Evolutionary conservation across 2,888 invertebrate species (phyloP).

Genomic region (Nycteola revayana): DNA sequence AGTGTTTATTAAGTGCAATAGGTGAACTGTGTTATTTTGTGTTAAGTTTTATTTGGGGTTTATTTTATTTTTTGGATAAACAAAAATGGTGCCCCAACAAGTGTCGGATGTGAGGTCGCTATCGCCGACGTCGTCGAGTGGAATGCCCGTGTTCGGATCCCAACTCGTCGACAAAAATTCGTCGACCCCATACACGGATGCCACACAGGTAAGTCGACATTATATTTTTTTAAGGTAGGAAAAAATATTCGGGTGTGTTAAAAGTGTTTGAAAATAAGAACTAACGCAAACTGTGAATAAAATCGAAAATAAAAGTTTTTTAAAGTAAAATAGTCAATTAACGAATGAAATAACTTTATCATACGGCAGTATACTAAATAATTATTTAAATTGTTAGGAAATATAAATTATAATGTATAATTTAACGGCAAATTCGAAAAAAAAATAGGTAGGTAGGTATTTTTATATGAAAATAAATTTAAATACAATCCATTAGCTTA

Average conservation of each 20-base stretch:
- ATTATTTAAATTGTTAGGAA: no score
- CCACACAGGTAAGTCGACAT: constrained; percentile 92
- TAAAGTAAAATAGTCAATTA: no score
- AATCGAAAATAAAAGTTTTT: no score
- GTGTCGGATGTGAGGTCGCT: constrained; percentile 80
- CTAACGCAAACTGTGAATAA: constrained; percentile 17
- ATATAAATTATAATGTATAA: no score
- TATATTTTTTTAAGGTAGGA: constrained; percentile 12
- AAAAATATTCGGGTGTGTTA: background rate
- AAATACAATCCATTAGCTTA: no score
- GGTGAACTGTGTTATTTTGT: constrained; percentile 76
- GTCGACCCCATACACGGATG: constrained; percentile 98
- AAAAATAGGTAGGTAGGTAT: no score
- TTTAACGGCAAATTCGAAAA: no score
- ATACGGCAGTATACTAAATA: no score
- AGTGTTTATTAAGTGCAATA: constrained; percentile 70
- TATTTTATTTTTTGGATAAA: constrained; percentile 56
- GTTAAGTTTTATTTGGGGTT: constrained; percentile 51
- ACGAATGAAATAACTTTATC: no score
- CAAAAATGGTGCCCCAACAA: constrained; percentile 89
- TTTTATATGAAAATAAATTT: no score
- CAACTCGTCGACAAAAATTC: constrained; percentile 95
- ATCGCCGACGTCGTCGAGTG: constrained; percentile 84
- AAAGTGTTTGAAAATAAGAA: background rate
- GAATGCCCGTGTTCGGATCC: constrained; percentile 92